Evolutionary conservation across 2,113 vertebrate species (phyloP).

Genomic region (Nematolebias whitei): DNA sequence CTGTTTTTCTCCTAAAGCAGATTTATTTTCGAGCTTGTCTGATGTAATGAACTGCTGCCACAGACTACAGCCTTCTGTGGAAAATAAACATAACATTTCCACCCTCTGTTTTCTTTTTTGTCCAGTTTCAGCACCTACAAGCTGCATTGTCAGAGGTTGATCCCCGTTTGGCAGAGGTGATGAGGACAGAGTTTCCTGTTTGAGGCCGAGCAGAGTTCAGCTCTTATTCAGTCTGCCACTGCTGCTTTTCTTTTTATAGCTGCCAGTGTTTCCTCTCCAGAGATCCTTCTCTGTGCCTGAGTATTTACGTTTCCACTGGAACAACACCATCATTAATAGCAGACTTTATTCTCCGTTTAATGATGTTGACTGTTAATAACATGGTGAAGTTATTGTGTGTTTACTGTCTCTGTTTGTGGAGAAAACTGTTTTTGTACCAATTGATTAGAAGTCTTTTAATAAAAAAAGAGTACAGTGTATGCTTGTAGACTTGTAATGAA

Average conservation of each 20-base stretch:
- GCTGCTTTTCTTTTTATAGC: conserved; percentile 59
- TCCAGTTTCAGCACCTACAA: conserved; percentile 88
- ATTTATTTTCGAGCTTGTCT: conserved; percentile 25
- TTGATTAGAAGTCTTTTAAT: conserved; percentile 11
- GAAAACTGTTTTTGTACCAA: conserved; percentile 47
- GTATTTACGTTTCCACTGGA: conserved; percentile 59
- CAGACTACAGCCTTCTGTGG: conserved; percentile 37
- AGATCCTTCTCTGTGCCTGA: conserved; percentile 20
- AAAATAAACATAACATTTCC: conserved; percentile 62
- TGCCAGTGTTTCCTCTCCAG: conserved; percentile 30
- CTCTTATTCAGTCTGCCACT: conserved; percentile 28
- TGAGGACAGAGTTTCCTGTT: conserved; percentile 83
- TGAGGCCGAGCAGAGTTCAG: conserved; percentile 49
- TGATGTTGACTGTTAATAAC: not conserved
- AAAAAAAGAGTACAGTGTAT: conserved; percentile 16
- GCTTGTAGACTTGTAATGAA: not conserved
- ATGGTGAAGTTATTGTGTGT: conserved; percentile 1
- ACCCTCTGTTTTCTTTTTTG: conserved; percentile 24
- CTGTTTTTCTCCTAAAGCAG: not conserved
- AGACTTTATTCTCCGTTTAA: not conserved
- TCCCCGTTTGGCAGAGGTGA: conserved; percentile 80
- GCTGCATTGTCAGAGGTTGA: conserved; percentile 83
- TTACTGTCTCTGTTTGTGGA: conserved; percentile 14
- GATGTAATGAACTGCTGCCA: conserved; percentile 14
- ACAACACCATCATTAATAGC: conserved; percentile 6